Evolutionary conservation across 2,797 vertebrate species (phyloP), one percentile per base, ranked within the genome.

Genomic region (Siniperca undulata): DNA sequence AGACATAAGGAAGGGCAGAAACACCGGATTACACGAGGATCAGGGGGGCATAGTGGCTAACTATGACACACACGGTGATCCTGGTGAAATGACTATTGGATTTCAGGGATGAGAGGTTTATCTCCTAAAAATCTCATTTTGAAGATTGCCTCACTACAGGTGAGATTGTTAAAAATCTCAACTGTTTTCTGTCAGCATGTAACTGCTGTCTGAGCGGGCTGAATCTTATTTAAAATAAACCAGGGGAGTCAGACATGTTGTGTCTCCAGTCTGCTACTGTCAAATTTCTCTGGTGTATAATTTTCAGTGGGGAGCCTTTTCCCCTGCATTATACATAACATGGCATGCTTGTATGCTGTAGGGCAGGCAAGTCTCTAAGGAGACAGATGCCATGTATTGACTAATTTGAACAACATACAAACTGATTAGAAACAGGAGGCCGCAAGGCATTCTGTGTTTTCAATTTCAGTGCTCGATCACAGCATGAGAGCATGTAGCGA

Each of bases 321-420:
- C 14, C 36, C 36, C 22, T 66, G 64, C 75, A 46, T 72, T 58
- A 70, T 71, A 74, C 66, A 34, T 34, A 82, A 13, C 67, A 13
- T 83, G 72, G 69, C 82, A 64, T 65, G 82, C 74, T 74, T 80
- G 75, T 85, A 60, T 8, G 82, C 88, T 71, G 81, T 53, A 52
- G 79, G 87, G 68, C 72, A 64, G 61, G 61, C 78, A 7, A 56
- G 78, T 71, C 86, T 90, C 83, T 44, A 61, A 77, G 79, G 87
- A 91, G 85, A 85, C 79, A 84, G 75, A 85, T 42, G 77, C 78
- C 85, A 81, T 81, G 83, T 83, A 78, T 85, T 60, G 73, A 44
- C 78, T 89, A 88, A 91, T 92, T 85, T 81, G 70, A 86, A 90
- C 86, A 89, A 77, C 84, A 83, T 81, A 80, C 89, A 87, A 80